Conservation (phyloP, 1,140 invertebrate species). For the Drosophila suzukii region DNA sequence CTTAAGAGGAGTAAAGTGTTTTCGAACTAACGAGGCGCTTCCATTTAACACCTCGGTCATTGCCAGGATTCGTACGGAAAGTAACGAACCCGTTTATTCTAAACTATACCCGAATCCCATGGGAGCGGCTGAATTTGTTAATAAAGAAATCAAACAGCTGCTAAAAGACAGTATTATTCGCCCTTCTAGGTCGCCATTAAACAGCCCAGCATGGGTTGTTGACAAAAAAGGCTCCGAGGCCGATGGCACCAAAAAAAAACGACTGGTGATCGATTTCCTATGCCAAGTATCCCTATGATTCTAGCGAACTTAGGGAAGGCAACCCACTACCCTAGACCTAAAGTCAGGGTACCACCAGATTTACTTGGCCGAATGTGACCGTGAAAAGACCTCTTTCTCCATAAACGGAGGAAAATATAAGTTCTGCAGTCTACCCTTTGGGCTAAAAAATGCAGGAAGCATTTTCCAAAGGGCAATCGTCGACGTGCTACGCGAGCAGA, state of each 20-base stretch:
- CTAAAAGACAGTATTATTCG: background rate
- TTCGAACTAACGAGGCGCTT: background rate
- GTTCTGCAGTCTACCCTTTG: too few species aligned
- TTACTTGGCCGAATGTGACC: background rate
- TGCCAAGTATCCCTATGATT: background rate
- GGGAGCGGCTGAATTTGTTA: background rate
- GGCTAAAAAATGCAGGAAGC: background rate
- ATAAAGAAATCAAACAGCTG: background rate
- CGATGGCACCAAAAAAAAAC: background rate
- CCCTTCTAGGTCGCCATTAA: background rate
- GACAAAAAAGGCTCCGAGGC: background rate
- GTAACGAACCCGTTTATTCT: background rate
- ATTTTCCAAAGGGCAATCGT: background rate
- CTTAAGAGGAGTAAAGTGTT: background rate
- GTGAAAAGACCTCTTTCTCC: too few species aligned
- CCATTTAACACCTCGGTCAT: background rate
- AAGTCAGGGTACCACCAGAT: background rate
- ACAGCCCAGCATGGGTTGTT: too few species aligned
- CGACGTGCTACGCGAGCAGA: background rate
- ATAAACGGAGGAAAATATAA: too few species aligned
- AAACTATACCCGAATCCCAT: background rate
- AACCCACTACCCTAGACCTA: background rate
- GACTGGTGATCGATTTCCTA: background rate
- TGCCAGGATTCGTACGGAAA: conserved; percentile 1
- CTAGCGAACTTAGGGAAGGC: background rate